A percentile compares a stretch with the other conserved stretches of the same genome.
Evolutionary conservation across 2,888 invertebrate genomes (phyloP).

Genomic region (Chrysina gloriosa): DNA sequence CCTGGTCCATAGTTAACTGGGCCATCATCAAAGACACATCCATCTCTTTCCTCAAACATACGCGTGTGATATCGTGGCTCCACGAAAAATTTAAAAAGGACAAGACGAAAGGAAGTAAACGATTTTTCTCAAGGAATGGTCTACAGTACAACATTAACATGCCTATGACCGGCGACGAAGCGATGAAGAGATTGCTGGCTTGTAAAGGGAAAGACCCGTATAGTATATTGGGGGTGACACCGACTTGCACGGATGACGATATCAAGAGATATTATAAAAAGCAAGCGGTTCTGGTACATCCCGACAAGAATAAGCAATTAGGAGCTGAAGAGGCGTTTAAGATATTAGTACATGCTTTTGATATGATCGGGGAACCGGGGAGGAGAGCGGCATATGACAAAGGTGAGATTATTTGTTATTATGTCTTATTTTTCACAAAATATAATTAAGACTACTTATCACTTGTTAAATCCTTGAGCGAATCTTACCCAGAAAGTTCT

Average conservation of each 20-base stretch:
- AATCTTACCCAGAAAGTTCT: too few species aligned
- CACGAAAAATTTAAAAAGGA: slow-evolving; percentile 62
- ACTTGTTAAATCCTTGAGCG: neutral
- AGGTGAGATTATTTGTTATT: slow-evolving; percentile 55
- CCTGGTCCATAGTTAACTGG: slow-evolving; percentile 58
- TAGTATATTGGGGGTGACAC: slow-evolving; percentile 79
- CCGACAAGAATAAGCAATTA: slow-evolving; percentile 94
- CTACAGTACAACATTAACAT: slow-evolving; percentile 80
- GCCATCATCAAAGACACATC: slow-evolving; percentile 55
- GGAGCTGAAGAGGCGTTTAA: slow-evolving; percentile 97
- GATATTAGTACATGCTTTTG: slow-evolving; percentile 94
- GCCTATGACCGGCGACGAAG: slow-evolving; percentile 93
- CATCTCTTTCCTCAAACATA: slow-evolving; percentile 55
- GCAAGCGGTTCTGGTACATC: slow-evolving; percentile 94
- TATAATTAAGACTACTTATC: neutral
- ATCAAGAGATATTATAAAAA: slow-evolving; percentile 94
- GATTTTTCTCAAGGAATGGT: slow-evolving; percentile 67
- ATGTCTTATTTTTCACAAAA: neutral
- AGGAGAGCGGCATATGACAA: slow-evolving; percentile 63
- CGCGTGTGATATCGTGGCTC: slow-evolving; percentile 60
- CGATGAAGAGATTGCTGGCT: slow-evolving; percentile 91
- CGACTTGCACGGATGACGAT: slow-evolving; percentile 91
- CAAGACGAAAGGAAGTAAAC: slow-evolving; percentile 62
- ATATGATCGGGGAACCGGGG: slow-evolving; percentile 92
- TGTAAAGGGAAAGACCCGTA: slow-evolving; percentile 97